Conservation (phyloP, 2,888 invertebrate genomes). For the Agonum fuliginosum region DNA sequence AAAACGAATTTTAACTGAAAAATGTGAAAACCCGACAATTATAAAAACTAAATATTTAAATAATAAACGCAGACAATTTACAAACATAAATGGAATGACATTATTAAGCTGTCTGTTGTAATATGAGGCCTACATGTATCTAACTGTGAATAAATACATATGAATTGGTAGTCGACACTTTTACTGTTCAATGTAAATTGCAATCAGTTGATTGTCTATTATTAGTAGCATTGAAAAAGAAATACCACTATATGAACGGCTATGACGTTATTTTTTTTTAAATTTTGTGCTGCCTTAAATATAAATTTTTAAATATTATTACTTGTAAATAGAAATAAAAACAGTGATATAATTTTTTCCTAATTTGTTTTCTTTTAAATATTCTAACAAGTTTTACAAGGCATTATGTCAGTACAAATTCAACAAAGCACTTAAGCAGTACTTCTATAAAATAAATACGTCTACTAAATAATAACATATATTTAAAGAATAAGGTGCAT, state of each 20-base stretch:
- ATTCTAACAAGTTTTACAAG: constrained; percentile 31
- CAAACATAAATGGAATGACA: constrained; percentile 32
- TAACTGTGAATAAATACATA: constrained; percentile 4
- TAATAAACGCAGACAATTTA: neutral
- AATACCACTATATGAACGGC: constrained; percentile 27
- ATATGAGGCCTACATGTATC: constrained; percentile 6
- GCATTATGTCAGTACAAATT: constrained; percentile 37
- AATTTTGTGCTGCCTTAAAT: constrained; percentile 38
- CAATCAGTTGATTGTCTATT: constrained; percentile 38
- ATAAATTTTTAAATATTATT: constrained; percentile 20
- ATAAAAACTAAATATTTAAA: constrained; percentile 29
- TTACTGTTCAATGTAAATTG: constrained; percentile 1
- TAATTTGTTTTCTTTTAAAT: constrained; percentile 29
- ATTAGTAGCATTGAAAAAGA: constrained; percentile 35
- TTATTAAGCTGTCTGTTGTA: constrained; percentile 31
- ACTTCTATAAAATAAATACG: constrained; percentile 29
- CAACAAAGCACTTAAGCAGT: constrained; percentile 27
- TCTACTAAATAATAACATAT: constrained; percentile 4
- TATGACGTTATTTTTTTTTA: neutral
- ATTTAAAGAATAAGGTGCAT: constrained; percentile 12
- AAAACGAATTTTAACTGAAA: constrained; percentile 10
- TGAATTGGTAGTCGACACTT: constrained; percentile 8
- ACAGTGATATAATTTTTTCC: constrained; percentile 35
- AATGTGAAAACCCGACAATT: constrained; percentile 9
- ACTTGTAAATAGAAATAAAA: constrained; percentile 35